Conservation (phyloP, 2,113 vertebrate genomes). For the Hyla sarda region DNA sequence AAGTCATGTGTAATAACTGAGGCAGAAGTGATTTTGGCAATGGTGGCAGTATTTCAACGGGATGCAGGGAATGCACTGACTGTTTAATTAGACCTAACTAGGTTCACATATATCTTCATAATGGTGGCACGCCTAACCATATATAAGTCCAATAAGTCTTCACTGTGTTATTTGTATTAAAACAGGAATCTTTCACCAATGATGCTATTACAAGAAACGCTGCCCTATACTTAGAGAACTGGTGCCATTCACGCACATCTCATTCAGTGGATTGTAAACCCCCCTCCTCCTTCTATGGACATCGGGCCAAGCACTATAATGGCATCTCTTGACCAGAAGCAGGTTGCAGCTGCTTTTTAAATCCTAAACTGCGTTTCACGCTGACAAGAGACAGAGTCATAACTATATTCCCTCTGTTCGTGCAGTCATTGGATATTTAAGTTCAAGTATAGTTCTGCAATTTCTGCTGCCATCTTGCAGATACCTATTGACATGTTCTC, state of each 20-base stretch:
- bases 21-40: constrained; percentile 68
- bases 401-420: constrained; percentile 55
- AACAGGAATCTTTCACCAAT: constrained; percentile 53
- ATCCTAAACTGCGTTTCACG: constrained; percentile 30
- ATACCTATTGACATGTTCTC: constrained; percentile 30
- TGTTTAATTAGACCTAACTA: constrained; percentile 47
- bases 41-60: constrained; percentile 71
- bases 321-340: constrained; percentile 50
- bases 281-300: not conserved
- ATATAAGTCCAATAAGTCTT: constrained; percentile 66
- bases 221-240: constrained; percentile 44
- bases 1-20: constrained; percentile 71
- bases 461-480: constrained; percentile 33
- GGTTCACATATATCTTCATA: constrained; percentile 52
- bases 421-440: constrained; percentile 33
- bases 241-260: not conserved
- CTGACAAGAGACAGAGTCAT: constrained; percentile 46
- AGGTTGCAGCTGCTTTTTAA: constrained; percentile 56
- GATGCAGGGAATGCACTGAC: constrained; percentile 38
- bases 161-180: constrained; percentile 62
- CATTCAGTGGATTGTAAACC: not conserved
- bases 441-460: constrained; percentile 37
- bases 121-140: constrained; percentile 27
- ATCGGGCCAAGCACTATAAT: constrained; percentile 15
- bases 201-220: constrained; percentile 58